Percentiles rank a stretch among this genome's conserved stretches.
Evolutionary conservation across 2,113 vertebrate genomes (phyloP).

Genomic region (Bambusicola thoracicus): DNA sequence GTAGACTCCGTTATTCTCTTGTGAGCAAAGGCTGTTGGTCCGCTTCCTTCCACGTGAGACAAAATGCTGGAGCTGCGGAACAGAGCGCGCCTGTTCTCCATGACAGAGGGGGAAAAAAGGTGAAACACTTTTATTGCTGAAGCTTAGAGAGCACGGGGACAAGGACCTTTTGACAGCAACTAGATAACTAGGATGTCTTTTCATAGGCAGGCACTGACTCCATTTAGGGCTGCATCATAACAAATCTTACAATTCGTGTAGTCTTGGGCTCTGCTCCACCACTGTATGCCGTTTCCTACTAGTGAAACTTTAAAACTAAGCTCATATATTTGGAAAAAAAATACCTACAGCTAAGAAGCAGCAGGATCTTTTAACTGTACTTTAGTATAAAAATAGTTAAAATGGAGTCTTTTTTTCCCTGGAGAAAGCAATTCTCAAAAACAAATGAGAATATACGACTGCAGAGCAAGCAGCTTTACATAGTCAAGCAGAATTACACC

Average conservation of each 20-base stretch:
- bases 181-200: not conserved
- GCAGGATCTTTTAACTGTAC: not conserved
- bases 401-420: not conserved
- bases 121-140: not conserved
- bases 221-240: not conserved
- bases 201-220: not conserved
- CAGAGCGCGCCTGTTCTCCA: constrained; percentile 81
- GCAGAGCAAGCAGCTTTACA: not conserved
- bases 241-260: not conserved
- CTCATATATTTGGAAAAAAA: not conserved
- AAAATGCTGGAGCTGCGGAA: constrained; percentile 90
- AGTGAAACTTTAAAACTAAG: not conserved
- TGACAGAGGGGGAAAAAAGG: not conserved
- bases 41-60: constrained; percentile 83
- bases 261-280: not conserved
- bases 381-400: not conserved
- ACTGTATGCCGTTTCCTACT: not conserved
- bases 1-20: constrained; percentile 76
- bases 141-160: not conserved
- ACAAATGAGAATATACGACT: not conserved
- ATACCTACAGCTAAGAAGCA: not conserved
- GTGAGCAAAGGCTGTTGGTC: constrained; percentile 84
- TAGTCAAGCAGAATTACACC: not conserved
- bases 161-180: not conserved
- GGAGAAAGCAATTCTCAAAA: not conserved